Evolutionary conservation across 2,888 invertebrate genomes (phyloP).

Genomic region (Nomada fabriciana): DNA sequence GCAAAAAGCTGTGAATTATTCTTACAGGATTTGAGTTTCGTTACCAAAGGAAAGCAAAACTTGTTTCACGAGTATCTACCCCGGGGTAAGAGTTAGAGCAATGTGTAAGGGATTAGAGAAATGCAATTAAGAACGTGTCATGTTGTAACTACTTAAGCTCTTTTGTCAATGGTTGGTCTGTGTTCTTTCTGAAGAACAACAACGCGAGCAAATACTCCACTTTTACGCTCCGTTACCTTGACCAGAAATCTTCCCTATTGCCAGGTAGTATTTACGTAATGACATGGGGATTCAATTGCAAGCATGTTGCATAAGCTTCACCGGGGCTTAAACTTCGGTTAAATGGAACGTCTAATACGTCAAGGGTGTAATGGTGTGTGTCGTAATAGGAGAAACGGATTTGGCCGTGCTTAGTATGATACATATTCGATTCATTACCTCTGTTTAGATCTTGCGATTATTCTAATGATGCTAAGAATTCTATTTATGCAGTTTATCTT

Average conservation of each 20-base stretch:
- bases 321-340: conserved; percentile 67
- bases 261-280: conserved; percentile 51
- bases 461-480: neutral
- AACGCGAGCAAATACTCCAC: conserved; percentile 7
- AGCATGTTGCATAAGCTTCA: conserved; percentile 70
- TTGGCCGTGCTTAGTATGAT: conserved; percentile 76
- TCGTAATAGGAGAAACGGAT: conserved; percentile 80
- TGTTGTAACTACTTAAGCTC: neutral
- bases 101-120: neutral
- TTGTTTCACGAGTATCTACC: neutral
- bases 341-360: conserved; percentile 78
- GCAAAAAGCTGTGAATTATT: neutral
- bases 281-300: conserved; percentile 63
- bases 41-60: neutral
- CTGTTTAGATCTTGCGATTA: conserved; percentile 65
- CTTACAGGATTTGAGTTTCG: too few relatives aligned
- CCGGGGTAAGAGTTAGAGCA: neutral
- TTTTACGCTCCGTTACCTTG: neutral
- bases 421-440: conserved; percentile 80
- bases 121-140: conserved; percentile 10
- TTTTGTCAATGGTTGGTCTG: conserved; percentile 9
- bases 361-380: conserved; percentile 76
- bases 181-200: conserved; percentile 5
- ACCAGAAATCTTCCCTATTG: conserved; percentile 39
- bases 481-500: too few relatives aligned